A percentile compares a stretch with the other conserved stretches of the same genome.
phyloP scores from a whole-genome alignment of 2,888 invertebrate species.

The Geophilus truncorum region DNA sequence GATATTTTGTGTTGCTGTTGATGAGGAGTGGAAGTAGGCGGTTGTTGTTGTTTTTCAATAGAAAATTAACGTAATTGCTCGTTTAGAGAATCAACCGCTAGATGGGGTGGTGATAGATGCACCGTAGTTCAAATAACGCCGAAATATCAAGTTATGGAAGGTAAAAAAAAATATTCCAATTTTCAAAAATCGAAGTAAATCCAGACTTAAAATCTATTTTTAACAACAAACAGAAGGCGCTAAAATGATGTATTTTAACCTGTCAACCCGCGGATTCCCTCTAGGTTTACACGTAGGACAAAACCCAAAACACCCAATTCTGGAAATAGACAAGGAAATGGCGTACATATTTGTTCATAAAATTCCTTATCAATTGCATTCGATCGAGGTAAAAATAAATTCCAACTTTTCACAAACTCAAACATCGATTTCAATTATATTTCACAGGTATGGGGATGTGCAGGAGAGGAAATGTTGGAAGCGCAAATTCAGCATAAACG shows the following conservation, averaged over 20 bases:
- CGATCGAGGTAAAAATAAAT: conserved; percentile 58
- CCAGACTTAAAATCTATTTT: too few species aligned
- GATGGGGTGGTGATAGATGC: conserved; percentile 76
- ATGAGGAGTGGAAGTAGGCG: conserved; percentile 74
- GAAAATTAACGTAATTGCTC: not conserved
- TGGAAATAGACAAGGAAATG: conserved; percentile 69
- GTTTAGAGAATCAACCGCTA: conserved; percentile 50
- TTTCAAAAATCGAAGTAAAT: too few species aligned
- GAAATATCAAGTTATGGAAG: conserved; percentile 52
- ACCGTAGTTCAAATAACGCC: conserved; percentile 67
- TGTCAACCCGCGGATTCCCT: conserved; percentile 75
- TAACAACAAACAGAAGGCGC: conserved; percentile 54
- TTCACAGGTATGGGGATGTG: conserved; percentile 56
- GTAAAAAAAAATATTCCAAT: too few species aligned
- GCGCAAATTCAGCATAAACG: conserved; percentile 82
- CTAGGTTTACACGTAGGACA: conserved; percentile 74
- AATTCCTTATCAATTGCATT: conserved; percentile 59
- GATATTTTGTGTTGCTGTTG: conserved; percentile 68
- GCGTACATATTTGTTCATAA: conserved; percentile 64
- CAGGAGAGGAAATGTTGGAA: conserved; percentile 52
- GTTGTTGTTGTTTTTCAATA: not conserved
- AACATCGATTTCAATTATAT: too few species aligned
- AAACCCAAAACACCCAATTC: conserved; percentile 69
- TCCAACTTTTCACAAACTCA: too few species aligned
- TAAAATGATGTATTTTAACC: conserved; percentile 79